Percentiles rank a stretch among this genome's conserved stretches.
These are phyloP conservation scores for Stegana nigrithorax DNA, from an alignment of 2,888 invertebrate species.

Conservation along the genomic window DNA sequence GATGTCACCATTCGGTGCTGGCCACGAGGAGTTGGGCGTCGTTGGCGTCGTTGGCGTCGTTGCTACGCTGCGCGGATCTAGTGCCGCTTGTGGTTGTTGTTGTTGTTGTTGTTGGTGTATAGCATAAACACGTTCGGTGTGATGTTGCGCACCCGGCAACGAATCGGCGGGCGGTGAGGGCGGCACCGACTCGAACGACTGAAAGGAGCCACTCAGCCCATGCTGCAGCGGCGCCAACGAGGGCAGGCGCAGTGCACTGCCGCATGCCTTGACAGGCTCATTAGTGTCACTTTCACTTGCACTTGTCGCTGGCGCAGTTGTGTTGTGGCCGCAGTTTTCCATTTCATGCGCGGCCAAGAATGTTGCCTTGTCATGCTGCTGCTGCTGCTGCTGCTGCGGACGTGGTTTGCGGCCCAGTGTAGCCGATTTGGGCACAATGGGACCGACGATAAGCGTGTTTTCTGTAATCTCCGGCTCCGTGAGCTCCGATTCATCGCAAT, in stretches of 20 bases:
- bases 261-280: constrained; percentile 12
- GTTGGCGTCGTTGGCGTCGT: constrained; percentile 23
- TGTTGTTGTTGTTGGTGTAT: constrained; percentile 34
- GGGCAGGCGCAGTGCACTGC: no score
- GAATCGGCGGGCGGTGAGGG: constrained; percentile 45
- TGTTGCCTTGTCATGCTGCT: constrained; percentile 19
- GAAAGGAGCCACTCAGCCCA: constrained; percentile 43
- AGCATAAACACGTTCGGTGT: constrained; percentile 61
- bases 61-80: constrained; percentile 21
- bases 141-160: constrained; percentile 45
- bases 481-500: constrained; percentile 60
- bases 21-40: constrained; percentile 36
- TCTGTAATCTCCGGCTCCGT: constrained; percentile 70
- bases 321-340: neutral
- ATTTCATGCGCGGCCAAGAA: neutral
- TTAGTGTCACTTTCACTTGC: neutral
- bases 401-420: constrained; percentile 35
- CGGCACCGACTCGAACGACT: constrained; percentile 52
- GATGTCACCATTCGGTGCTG: constrained; percentile 50
- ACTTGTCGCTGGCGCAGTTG: constrained; percentile 17
- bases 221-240: constrained; percentile 6
- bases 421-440: constrained; percentile 68
- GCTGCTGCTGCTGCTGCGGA: constrained; percentile 23
- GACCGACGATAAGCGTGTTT: constrained; percentile 72
- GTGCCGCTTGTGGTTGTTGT: neutral